A percentile compares a stretch with the other conserved stretches of the same genome.
Conservation (phyloP, 1,140 invertebrate genomes). For the Orius laevigatus region DNA sequence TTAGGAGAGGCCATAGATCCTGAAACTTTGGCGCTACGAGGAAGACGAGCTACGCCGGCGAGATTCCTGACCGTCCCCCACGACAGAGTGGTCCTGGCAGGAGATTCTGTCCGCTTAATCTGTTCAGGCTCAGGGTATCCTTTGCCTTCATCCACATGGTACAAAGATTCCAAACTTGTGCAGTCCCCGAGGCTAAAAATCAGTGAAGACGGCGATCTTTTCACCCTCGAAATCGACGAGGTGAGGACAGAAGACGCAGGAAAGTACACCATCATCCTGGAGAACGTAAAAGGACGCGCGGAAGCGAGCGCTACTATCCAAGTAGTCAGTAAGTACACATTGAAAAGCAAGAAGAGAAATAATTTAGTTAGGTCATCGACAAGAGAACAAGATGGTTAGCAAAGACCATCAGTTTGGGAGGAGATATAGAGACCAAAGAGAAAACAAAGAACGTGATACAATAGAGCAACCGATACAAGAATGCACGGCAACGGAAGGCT, state of each 20-base stretch:
- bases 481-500: slow-evolving; percentile 27
- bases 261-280: slow-evolving; percentile 58
- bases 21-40: not conserved
- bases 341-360: no score
- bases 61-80: slow-evolving; percentile 79
- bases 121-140: slow-evolving; percentile 62
- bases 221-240: slow-evolving; percentile 59
- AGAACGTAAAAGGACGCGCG: slow-evolving; percentile 65
- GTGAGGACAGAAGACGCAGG: slow-evolving; percentile 63
- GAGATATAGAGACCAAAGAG: slow-evolving; percentile 26
- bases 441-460: slow-evolving; percentile 25
- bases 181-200: slow-evolving; percentile 46
- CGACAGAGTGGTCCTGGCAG: slow-evolving; percentile 65
- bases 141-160: slow-evolving; percentile 60
- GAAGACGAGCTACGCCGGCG: slow-evolving; percentile 34
- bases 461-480: slow-evolving; percentile 27
- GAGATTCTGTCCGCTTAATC: slow-evolving; percentile 62
- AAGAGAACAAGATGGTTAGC: slow-evolving; percentile 4
- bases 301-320: slow-evolving; percentile 65
- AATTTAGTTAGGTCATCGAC: not conserved
- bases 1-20: slow-evolving; percentile 17
- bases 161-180: slow-evolving; percentile 52
- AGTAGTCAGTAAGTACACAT: slow-evolving; percentile 42
- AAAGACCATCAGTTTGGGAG: slow-evolving; percentile 2
- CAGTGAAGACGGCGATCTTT: slow-evolving; percentile 55